Percentiles rank a stretch among this genome's conserved stretches.
Conservation (phyloP, 1,140 invertebrate genomes). For the Brachionus rotundiformis region DNA sequence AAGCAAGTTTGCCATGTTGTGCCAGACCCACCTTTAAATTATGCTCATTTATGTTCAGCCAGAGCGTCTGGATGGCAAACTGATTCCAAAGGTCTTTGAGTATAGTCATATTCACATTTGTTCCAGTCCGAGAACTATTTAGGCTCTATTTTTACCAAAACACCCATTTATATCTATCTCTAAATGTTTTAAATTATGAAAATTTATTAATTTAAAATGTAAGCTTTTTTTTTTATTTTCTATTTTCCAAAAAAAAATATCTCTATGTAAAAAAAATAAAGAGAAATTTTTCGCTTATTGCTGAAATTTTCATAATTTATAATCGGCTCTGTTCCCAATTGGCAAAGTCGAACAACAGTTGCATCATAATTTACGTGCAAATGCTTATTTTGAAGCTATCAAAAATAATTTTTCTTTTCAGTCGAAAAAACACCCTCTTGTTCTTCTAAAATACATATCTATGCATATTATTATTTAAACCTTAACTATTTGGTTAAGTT, state of each 20-base stretch:
- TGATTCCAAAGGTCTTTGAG: too few species aligned
- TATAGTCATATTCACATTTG: not conserved
- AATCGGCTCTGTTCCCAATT: not conserved
- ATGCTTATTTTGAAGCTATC: not conserved
- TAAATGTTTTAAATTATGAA: not conserved
- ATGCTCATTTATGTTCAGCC: not conserved
- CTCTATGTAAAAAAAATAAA: not conserved
- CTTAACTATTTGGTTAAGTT: not conserved
- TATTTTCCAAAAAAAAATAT: too few species aligned
- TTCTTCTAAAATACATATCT: too few species aligned
- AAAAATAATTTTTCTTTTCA: not conserved
- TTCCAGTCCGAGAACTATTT: not conserved
- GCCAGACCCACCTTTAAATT: not conserved
- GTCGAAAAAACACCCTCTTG: not conserved
- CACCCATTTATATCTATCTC: too few species aligned
- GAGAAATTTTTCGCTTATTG: not conserved
- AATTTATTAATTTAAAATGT: not conserved
- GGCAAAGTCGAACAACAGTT: not conserved
- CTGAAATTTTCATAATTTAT: constrained; percentile 18
- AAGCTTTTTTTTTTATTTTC: not conserved
- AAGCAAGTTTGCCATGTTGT: not conserved
- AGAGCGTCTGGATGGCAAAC: too few species aligned
- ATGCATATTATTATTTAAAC: not conserved
- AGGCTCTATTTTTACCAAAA: not conserved
- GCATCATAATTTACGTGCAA: constrained; percentile 14